phyloP scores from a whole-genome alignment of 2,113 vertebrate species.

The Anhinga rufa region DNA sequence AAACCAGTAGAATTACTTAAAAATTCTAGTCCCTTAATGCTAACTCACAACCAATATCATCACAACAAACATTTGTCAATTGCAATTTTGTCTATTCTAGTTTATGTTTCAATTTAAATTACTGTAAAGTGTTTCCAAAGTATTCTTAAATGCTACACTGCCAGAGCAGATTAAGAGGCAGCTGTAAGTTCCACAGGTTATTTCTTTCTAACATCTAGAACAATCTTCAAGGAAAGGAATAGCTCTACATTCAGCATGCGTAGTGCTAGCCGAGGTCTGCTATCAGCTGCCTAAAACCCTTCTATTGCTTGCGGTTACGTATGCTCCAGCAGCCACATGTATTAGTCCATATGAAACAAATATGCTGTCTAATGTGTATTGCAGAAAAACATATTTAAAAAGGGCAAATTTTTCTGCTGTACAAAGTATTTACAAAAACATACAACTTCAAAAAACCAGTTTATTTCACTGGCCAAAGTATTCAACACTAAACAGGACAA shows the following conservation, averaged over 20 bases:
- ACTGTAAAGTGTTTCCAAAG: background rate
- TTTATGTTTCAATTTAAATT: background rate
- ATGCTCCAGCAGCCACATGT: background rate
- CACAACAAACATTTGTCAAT: background rate
- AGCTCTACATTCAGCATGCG: background rate
- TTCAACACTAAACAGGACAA: constrained; percentile 33
- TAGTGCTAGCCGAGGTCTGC: background rate
- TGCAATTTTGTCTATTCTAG: background rate
- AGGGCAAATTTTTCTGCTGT: background rate
- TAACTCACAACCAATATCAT: background rate
- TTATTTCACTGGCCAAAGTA: constrained; percentile 49
- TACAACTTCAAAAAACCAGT: constrained; percentile 38
- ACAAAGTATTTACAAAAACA: constrained; percentile 43
- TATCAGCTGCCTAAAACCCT: background rate
- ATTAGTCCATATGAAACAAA: background rate
- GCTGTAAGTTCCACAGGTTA: background rate
- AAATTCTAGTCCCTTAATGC: background rate
- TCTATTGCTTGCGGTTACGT: background rate
- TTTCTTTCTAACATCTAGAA: background rate
- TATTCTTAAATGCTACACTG: background rate
- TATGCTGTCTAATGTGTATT: background rate
- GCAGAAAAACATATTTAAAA: background rate
- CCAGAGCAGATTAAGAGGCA: background rate
- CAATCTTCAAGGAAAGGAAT: background rate
- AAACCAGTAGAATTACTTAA: background rate